Base-by-base conservation (phyloP, 2,113 vertebrate species). In the Hippocampus mohnikei region DNA sequence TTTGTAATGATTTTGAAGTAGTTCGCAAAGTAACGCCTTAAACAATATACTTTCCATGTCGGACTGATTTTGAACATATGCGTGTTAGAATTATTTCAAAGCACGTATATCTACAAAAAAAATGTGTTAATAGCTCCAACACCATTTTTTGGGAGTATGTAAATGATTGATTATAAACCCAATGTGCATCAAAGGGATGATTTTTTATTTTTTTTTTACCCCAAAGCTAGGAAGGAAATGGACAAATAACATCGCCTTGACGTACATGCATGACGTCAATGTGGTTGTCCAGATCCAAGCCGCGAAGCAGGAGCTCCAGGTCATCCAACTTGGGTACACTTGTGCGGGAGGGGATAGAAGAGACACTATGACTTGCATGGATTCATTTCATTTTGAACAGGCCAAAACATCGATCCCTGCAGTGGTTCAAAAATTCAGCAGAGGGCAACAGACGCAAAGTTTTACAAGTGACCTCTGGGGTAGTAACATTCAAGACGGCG, bases 231-330 rank as follows among this genome's bases (percentile, higher is more conserved):
- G 55, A 56, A 56, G 13, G 27, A 58, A 58, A 25, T 2, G 23
- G 25, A 27, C 25, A 59, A 29, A 59, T 18, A 59, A 52, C 20
- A 48, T 18, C 7, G 20, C 20, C 2, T 53, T 41, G 71, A 75
- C 91, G 90, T 69, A 92, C 91, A 59, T 70, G 67, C 73, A 93
- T 83, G 67, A 86, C 70, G 72, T 94, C 93, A 61, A 81, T 68
- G 69, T 97, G 81, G 78, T 95, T 86, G 78, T 93, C 93, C 67
- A 99, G 92, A 72, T 90, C 91, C 62, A 98, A 90, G 44, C 96
- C 96, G 70, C 95, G 92, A 29, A 98, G 94, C 86, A 99, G 90
- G 66, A 98, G 84, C 77, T 95, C 92, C 59, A 95, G 67, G 56
- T 94, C 96, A 89, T 91, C 88, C 63, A 95, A 37, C 81, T 91